Conservation (phyloP, 2,888 invertebrate species). For the Tholera decimalis region DNA sequence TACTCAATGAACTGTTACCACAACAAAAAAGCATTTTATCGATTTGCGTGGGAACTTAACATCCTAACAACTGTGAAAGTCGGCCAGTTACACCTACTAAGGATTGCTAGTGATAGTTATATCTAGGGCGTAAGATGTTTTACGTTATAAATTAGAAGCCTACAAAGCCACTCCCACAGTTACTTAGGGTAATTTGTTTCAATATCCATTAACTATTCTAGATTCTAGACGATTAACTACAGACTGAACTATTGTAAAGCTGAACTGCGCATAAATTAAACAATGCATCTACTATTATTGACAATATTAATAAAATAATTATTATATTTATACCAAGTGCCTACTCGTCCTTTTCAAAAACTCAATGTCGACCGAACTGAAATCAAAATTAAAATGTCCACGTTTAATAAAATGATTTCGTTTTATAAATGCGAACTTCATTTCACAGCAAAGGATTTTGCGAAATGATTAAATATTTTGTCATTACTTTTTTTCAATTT, state of each 20-base stretch:
- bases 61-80: no score
- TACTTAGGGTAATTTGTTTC: slow-evolving; percentile 8
- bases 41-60: no score
- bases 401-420: slow-evolving; percentile 34
- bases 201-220: slow-evolving; percentile 11
- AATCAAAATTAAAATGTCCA: slow-evolving; percentile 43
- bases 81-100: no score
- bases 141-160: not conserved
- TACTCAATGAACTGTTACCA: no score
- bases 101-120: no score
- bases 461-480: slow-evolving; percentile 34
- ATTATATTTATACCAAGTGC: slow-evolving; percentile 5
- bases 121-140: no score
- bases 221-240: not conserved
- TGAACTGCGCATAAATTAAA: slow-evolving; percentile 1
- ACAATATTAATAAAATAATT: slow-evolving; percentile 27
- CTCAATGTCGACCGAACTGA: slow-evolving; percentile 20
- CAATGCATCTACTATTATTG: not conserved
- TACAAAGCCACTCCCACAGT: not conserved
- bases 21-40: no score
- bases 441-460: slow-evolving; percentile 31
- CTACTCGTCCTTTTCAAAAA: slow-evolving; percentile 12
- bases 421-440: slow-evolving; percentile 18
- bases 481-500: slow-evolving; percentile 29
- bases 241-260: not conserved